These are phyloP conservation scores for Ceyx margarethae DNA, from an alignment of 2,113 vertebrate genomes.

Conservation along the genomic window DNA sequence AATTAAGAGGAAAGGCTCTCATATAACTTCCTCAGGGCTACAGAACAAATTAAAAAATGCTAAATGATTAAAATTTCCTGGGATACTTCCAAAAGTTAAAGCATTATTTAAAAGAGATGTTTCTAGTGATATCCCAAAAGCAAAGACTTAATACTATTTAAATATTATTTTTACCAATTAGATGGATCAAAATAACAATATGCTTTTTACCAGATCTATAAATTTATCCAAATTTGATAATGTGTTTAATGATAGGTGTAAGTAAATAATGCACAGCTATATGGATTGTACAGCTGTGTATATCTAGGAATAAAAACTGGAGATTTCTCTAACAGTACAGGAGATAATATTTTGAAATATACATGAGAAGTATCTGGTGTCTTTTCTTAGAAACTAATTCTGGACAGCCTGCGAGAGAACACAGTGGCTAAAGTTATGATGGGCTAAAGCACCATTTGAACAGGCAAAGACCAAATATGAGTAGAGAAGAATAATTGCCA, in stretches of 20 bases:
- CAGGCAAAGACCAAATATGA: neutral
- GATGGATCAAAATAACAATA: neutral
- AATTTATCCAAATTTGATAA: neutral
- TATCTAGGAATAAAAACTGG: neutral
- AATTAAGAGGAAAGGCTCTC: neutral
- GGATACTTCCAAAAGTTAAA: neutral
- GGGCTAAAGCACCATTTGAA: neutral
- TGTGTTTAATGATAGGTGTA: neutral
- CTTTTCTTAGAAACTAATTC: neutral
- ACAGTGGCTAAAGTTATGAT: neutral
- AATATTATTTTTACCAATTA: neutral
- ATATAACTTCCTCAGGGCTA: neutral
- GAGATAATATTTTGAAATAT: neutral
- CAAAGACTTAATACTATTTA: neutral
- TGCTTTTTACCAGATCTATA: neutral
- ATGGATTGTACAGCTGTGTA: neutral
- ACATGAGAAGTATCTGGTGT: neutral
- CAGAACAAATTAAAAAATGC: neutral
- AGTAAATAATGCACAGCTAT: neutral
- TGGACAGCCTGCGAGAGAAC: neutral
- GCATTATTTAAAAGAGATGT: neutral
- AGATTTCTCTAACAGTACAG: neutral
- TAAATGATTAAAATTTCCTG: neutral
- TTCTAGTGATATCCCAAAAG: neutral
- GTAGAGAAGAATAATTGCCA: neutral